Conservation (phyloP, 1,140 invertebrate genomes). For the Stegodyphus dumicola region DNA sequence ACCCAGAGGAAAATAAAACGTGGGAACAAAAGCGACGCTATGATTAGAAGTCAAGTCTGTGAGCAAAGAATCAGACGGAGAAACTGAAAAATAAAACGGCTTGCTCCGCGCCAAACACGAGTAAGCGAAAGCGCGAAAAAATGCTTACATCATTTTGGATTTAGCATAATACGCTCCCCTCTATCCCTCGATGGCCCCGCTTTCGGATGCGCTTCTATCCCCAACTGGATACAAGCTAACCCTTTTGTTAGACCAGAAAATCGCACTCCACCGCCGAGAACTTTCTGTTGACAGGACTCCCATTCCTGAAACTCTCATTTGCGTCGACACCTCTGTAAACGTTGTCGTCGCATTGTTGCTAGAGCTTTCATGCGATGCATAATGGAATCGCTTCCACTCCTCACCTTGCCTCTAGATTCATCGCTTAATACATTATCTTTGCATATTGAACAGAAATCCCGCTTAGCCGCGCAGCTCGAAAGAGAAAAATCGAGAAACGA, state of each 20-base stretch:
- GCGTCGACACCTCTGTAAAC: conserved; percentile 40
- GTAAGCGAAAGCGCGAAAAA: conserved; percentile 5
- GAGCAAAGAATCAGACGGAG: conserved; percentile 43
- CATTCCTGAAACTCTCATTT: conserved; percentile 48
- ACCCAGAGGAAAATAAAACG: conserved; percentile 56
- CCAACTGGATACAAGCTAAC: conserved; percentile 58
- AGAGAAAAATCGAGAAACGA: too few species aligned
- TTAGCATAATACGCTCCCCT: conserved; percentile 49
- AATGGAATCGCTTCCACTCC: conserved; percentile 16
- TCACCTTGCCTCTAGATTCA: conserved; percentile 5
- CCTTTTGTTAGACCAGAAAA: conserved; percentile 30
- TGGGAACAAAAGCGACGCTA: conserved; percentile 41
- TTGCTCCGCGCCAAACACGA: conserved; percentile 26
- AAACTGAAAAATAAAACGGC: conserved; percentile 45
- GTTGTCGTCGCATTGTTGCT: conserved; percentile 34
- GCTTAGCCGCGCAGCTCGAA: too few species aligned
- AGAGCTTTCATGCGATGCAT: conserved; percentile 19
- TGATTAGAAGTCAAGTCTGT: conserved; percentile 58
- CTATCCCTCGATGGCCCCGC: background rate
- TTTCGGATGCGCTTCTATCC: conserved; percentile 31
- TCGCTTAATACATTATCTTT: background rate
- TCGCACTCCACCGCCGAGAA: conserved; percentile 39
- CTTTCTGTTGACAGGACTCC: conserved; percentile 53
- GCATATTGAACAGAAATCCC: background rate
- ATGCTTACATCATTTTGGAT: conserved; percentile 44